A percentile compares a stretch with the other conserved stretches of the same genome.
Evolutionary conservation across 2,113 vertebrate genomes (phyloP).

Genomic region (Pao palembangensis): DNA sequence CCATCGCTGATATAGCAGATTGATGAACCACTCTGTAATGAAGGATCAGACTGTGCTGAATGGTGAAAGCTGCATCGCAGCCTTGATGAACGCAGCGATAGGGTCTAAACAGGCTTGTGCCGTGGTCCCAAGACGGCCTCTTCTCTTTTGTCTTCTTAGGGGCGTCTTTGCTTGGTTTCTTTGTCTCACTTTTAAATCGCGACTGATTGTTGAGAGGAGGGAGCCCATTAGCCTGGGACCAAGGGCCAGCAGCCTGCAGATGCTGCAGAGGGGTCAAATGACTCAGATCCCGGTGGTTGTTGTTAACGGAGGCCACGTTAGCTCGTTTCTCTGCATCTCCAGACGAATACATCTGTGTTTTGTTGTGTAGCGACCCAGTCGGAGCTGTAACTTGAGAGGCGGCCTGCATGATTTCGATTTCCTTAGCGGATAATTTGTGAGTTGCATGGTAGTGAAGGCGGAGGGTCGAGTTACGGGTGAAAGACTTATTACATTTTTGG

Average conservation of each 20-base stretch:
- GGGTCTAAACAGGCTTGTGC: conserved; percentile 83
- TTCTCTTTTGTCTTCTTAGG: conserved; percentile 78
- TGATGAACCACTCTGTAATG: conserved; percentile 95
- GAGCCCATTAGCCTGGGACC: background rate
- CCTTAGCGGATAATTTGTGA: conserved; percentile 85
- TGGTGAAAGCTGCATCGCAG: conserved; percentile 91
- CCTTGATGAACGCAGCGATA: conserved; percentile 94
- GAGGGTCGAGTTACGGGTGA: conserved; percentile 96
- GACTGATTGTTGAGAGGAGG: conserved; percentile 18
- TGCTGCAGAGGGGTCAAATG: conserved; percentile 28
- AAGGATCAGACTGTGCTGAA: conserved; percentile 95
- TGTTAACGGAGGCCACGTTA: background rate
- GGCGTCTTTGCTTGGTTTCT: conserved; percentile 37
- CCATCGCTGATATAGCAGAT: conserved; percentile 82
- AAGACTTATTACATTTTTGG: conserved; percentile 87
- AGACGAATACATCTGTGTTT: background rate
- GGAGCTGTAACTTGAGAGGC: conserved; percentile 38
- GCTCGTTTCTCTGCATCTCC: conserved; percentile 13
- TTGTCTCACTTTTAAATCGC: conserved; percentile 30
- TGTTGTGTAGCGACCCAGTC: background rate
- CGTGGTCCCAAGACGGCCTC: conserved; percentile 69
- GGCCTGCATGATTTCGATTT: conserved; percentile 82
- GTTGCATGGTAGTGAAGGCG: conserved; percentile 86
- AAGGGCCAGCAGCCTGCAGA: conserved; percentile 18
- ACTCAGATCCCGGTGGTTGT: conserved; percentile 19